Percentiles rank a stretch among this genome's conserved stretches.
These are phyloP conservation scores for Hydrozoanthus gracilis DNA, from an alignment of 92 coral and sea anemone genomes.

Conservation along the genomic window DNA sequence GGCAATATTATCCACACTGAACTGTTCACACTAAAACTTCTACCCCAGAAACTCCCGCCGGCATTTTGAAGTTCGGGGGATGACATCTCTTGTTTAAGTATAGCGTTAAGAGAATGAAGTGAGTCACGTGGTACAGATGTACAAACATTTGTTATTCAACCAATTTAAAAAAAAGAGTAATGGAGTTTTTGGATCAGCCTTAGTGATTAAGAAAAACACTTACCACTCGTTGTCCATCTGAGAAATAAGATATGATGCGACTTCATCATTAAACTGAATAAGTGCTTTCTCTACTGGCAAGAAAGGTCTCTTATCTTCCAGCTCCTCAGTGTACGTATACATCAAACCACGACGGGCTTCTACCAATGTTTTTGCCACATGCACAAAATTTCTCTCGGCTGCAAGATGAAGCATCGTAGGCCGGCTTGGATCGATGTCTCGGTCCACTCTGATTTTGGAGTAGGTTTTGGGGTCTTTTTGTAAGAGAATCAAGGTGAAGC, in stretches of 20 bases:
- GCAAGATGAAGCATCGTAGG: constrained; percentile 92
- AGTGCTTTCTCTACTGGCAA: constrained; percentile 90
- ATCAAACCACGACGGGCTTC: constrained; percentile 77
- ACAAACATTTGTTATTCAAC: too few species aligned
- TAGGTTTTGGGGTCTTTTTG: constrained; percentile 79
- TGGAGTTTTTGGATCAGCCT: not conserved
- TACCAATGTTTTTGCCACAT: constrained; percentile 78
- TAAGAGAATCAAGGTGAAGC: constrained; percentile 86
- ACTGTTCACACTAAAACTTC: too few species aligned
- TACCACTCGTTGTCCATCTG: constrained; percentile 97
- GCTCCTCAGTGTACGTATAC: constrained; percentile 74
- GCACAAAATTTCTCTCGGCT: constrained; percentile 81
- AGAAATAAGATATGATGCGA: constrained; percentile 82
- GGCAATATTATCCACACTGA: too few species aligned
- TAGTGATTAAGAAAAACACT: not conserved
- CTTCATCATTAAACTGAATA: constrained; percentile 63
- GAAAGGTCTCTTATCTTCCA: constrained; percentile 14
- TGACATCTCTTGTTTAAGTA: too few species aligned
- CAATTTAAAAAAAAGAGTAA: not conserved
- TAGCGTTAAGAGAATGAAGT: too few species aligned
- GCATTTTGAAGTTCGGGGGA: too few species aligned
- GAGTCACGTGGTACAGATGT: too few species aligned
- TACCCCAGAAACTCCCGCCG: too few species aligned
- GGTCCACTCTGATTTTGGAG: constrained; percentile 78
- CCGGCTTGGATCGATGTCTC: constrained; percentile 71